Conservation (phyloP, 1,140 invertebrate genomes). For the Ladona fulva region DNA sequence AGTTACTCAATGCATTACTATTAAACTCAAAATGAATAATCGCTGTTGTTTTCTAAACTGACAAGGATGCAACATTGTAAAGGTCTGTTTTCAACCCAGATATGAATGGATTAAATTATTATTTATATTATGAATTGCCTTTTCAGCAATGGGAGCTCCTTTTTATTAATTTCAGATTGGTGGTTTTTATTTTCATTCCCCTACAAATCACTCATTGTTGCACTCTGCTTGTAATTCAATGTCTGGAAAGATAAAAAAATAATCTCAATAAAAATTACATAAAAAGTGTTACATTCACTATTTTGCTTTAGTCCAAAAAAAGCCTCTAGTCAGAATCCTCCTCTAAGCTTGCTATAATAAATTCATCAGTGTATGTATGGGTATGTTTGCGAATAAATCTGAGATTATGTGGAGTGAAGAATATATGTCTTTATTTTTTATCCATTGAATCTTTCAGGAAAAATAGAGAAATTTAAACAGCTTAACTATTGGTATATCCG, state of each 20-base stretch:
- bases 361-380: conserved; percentile 15
- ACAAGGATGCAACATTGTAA: neutral
- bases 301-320: conserved; percentile 14
- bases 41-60: neutral
- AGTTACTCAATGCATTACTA: neutral
- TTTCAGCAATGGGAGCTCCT: neutral
- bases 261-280: conserved; percentile 13
- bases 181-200: conserved; percentile 8
- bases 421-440: neutral
- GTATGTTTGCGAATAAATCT: conserved; percentile 14
- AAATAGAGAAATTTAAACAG: too few species aligned
- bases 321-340: conserved; percentile 13
- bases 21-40: neutral
- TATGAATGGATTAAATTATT: conserved; percentile 12
- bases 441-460: too few species aligned
- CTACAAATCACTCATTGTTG: conserved; percentile 14
- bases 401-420: conserved; percentile 14
- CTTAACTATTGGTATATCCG: too few species aligned
- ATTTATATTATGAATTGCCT: conserved; percentile 13
- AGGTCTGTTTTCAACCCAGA: neutral
- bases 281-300: conserved; percentile 15
- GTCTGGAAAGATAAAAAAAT: conserved; percentile 12
- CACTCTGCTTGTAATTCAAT: conserved; percentile 15
- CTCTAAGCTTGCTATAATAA: conserved; percentile 15
- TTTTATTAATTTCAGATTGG: conserved; percentile 6